Conservation (phyloP, 2,888 invertebrate genomes). For the Apamea crenata region DNA sequence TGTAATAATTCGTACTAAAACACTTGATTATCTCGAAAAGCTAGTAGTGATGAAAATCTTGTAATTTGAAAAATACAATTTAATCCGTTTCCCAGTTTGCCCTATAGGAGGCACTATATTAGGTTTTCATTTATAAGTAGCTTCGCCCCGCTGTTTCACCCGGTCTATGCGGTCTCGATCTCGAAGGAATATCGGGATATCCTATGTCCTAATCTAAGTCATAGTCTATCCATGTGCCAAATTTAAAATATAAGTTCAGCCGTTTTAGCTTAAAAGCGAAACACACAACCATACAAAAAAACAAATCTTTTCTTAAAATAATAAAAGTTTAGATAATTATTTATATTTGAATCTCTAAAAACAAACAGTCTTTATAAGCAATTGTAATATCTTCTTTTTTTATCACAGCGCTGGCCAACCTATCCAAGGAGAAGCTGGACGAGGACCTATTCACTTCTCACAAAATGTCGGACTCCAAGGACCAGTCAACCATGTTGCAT, state of each 20-base stretch:
- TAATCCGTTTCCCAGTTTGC: neutral
- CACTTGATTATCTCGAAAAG: neutral
- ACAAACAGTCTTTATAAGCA: neutral
- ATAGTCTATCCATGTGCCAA: no score
- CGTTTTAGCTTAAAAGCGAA: neutral
- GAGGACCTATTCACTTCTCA: conserved; percentile 68
- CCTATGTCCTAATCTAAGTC: no score
- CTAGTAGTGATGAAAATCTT: neutral
- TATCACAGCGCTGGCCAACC: conserved; percentile 63
- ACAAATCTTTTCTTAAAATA: no score
- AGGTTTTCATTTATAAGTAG: neutral
- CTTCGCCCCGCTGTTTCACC: no score
- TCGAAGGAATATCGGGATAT: no score
- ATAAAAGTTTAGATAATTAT: neutral
- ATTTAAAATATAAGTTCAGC: no score
- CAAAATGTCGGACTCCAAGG: conserved; percentile 76
- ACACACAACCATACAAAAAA: neutral
- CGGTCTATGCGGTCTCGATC: no score
- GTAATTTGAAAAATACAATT: neutral
- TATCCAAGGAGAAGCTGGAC: conserved; percentile 61
- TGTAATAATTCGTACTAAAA: neutral
- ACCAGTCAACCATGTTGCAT: conserved; percentile 63
- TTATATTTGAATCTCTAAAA: neutral
- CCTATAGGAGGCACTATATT: no score
- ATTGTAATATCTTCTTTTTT: neutral